Base-by-base conservation (phyloP, 37 sponge, comb jelly and placozoan species). In the Aplysina aerophoba region DNA sequence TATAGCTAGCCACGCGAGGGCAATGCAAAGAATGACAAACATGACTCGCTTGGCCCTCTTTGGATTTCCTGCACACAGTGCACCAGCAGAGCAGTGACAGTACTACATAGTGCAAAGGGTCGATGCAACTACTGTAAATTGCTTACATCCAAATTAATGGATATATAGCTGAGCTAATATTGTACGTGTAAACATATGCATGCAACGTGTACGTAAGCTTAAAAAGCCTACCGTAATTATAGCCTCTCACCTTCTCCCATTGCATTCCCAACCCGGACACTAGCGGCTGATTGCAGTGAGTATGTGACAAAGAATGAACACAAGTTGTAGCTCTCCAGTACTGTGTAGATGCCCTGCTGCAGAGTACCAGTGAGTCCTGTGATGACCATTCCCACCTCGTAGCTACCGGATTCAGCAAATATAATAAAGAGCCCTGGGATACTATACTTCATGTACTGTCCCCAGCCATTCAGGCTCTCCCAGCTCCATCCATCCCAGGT, bases 401-500 rank as follows among this genome's bases (percentile, higher is more conserved):
- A 73, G 30, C 74, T 73, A 8, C 74, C 37, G 40, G 17, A 33
- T 40, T 38, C 74, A 34, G 37, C 37, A 30, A 33, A 30, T 13
- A 73, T 72, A 82, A 85, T 87, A 22, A 85, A 4, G 17, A 84
- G 55, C 0, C 92, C 92, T 28, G 92, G 92, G 19, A 91, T 44
- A 55, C 81, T 88, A 17, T 83, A 66, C 63, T 77, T 84, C 14
- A 79, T 20, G 50, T 85, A 91, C 67, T 80, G 74, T 24, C 85
- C 61, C 92, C 92, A 91, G 35, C 79, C 88, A 2, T 85, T 57
- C 80, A 91, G 77, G 59, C 88, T 62, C 57, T 91, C 92, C 81
- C 81, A 77, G 36, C 83, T 91, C 92, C 92, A 91, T 44, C 92
- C 92, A 4, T 79, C 83, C 90, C 90, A 90, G 34, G 90, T 90